Conservation (phyloP, 1,140 invertebrate genomes). For the Phymorhynchus buccinoides region DNA sequence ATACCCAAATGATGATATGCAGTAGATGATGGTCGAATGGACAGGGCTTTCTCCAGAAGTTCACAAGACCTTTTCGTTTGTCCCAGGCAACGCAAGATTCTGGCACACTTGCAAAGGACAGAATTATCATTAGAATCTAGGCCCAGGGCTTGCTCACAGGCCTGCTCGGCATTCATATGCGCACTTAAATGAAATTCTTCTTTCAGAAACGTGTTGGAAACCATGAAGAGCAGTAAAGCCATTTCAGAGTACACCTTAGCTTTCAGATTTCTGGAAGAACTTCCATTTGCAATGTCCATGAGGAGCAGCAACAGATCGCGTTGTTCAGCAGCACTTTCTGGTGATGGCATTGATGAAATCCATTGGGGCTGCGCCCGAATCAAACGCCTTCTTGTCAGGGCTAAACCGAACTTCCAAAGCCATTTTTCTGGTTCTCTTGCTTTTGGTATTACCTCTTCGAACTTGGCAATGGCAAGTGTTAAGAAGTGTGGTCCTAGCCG, state of each 20-base stretch:
- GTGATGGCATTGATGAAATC: background rate
- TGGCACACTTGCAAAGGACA: conserved; percentile 15
- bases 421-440: conserved; percentile 23
- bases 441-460: conserved; percentile 5
- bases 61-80: background rate
- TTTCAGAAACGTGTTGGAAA: background rate
- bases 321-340: background rate
- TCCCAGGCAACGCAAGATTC: background rate
- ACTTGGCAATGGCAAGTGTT: background rate
- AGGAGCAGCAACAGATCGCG: background rate
- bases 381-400: conserved; percentile 3
- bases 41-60: conserved; percentile 12
- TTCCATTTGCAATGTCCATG: background rate
- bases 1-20: conserved; percentile 26
- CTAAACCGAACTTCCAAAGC: conserved; percentile 33
- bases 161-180: background rate
- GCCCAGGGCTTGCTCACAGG: conserved; percentile 3
- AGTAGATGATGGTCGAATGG: conserved; percentile 18
- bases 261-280: background rate
- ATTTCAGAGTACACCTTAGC: conserved; percentile 28
- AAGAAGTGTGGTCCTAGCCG: conserved; percentile 14
- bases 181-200: background rate
- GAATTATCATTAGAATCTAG: conserved; percentile 2
- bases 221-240: background rate
- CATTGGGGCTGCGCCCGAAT: background rate